These are phyloP conservation scores for Pegoplata infirma DNA, from an alignment of 2,888 invertebrate species.

Conservation along the genomic window DNA sequence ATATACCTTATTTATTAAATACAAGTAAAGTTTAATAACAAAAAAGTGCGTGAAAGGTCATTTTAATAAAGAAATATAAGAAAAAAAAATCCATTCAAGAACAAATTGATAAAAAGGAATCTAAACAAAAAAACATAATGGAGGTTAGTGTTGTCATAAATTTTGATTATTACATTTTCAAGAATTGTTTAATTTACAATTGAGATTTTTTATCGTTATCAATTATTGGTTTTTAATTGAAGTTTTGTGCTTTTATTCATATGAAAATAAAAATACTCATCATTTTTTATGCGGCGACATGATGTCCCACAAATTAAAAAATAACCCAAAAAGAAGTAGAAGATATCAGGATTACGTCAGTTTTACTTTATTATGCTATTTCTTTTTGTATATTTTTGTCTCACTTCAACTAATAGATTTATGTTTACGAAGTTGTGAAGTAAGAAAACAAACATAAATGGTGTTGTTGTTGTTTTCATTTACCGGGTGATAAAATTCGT, in stretches of 20 bases:
- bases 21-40: background rate
- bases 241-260: background rate
- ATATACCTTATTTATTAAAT: background rate
- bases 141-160: constrained; percentile 40
- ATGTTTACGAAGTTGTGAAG: constrained; percentile 12
- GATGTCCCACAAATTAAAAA: constrained; percentile 41
- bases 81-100: background rate
- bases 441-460: constrained; percentile 23
- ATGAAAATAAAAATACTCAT: constrained; percentile 1
- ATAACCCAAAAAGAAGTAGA: constrained; percentile 26
- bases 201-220: background rate
- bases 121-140: constrained; percentile 19
- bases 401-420: constrained; percentile 31
- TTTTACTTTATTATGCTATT: constrained; percentile 48
- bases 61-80: background rate
- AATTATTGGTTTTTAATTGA: constrained; percentile 22
- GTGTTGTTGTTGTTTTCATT: constrained; percentile 26
- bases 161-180: background rate
- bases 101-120: background rate
- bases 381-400: constrained; percentile 29
- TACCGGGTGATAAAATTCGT: constrained; percentile 20
- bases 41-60: constrained; percentile 12
- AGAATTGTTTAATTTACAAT: background rate
- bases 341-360: constrained; percentile 65
- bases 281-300: constrained; percentile 50